Base-by-base conservation (phyloP, 1,140 invertebrate genomes). In the Drosophila miranda region DNA sequence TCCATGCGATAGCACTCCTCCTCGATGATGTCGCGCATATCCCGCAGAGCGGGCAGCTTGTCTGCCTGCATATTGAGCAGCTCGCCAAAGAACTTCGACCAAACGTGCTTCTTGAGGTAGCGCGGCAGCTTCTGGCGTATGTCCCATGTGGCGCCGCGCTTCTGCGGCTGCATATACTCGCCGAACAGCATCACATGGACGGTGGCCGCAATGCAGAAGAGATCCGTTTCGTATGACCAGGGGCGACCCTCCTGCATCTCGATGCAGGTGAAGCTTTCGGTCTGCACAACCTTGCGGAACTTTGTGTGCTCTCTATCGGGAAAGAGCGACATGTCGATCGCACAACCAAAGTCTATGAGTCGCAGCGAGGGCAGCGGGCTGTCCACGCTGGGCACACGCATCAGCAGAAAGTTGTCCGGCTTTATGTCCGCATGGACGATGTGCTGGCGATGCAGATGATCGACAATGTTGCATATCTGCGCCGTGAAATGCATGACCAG, bases 391-490 rank as follows among this genome's bases (percentile, higher is more conserved):
- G 89, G 89, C 19, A 90, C 86, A 23, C 89, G 86, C 92, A 95
- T 94, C 45, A 99, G 92, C 75, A 99, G 92, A 91, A 99, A 98
- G 91, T 99, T 99, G 87, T 99, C 98, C 1, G 98, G 98, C 91
- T 99, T 99, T 28, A 99, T 97, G 91, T 99, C 98, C 4, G 96
- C 98, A 91, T 99, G 98, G 58, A 99, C 96, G 57, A 99, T 98
- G 91, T 95, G 94, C 78, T 96, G 96, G 79, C 95, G 94, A 78
- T 99, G 98, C 61, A 99, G 92, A 73, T 97, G 94, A 78, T 97
- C 94, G 4, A 99, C 93, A 52, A 98, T 97, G 57, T 96, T 93
- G 54, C 99, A 92, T 91, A 99, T 95, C 91, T 99, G 97, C 48
- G 96, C 94, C 2, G 95, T 95, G 83, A 98, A 96, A 73, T 96